Percentiles rank a stretch among this genome's conserved stretches.
Evolutionary conservation across 2,888 invertebrate genomes (phyloP).

Genomic region (Euclidia mi): DNA sequence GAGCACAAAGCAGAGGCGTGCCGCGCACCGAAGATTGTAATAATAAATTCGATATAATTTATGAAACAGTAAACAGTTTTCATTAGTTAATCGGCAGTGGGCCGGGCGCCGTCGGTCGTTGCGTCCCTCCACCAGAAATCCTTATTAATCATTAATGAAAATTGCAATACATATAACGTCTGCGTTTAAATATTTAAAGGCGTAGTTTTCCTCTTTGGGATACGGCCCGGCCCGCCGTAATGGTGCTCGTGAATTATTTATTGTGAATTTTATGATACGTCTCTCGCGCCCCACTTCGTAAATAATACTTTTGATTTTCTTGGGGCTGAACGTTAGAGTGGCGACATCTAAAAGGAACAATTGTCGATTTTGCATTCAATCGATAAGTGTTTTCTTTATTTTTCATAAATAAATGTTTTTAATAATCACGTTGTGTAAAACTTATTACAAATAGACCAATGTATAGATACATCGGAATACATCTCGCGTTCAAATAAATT

Average conservation of each 20-base stretch:
- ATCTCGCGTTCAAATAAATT: too few relatives aligned
- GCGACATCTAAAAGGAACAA: constrained; percentile 26
- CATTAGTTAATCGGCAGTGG: constrained; percentile 50
- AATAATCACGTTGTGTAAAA: too few relatives aligned
- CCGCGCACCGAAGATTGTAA: not conserved
- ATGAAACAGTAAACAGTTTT: constrained; percentile 38
- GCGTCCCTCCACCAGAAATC: constrained; percentile 73
- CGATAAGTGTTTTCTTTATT: not conserved
- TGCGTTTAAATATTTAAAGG: constrained; percentile 84
- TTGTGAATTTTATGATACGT: constrained; percentile 84
- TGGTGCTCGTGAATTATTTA: constrained; percentile 85
- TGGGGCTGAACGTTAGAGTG: constrained; percentile 40
- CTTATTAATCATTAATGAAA: constrained; percentile 87
- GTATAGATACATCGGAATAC: too few relatives aligned
- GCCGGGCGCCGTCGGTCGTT: constrained; percentile 43
- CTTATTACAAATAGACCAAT: too few relatives aligned
- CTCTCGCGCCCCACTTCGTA: constrained; percentile 73
- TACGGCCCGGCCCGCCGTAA: constrained; percentile 74
- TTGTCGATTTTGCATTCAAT: constrained; percentile 8
- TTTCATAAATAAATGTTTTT: too few relatives aligned
- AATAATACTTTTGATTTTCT: constrained; percentile 82
- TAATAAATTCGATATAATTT: constrained; percentile 26
- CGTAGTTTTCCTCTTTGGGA: constrained; percentile 79
- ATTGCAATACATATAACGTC: constrained; percentile 89
- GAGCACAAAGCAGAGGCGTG: not conserved